A percentile compares a stretch with the other conserved stretches of the same genome.
phyloP scores from a whole-genome alignment of 2,888 invertebrate genomes.

The Stictocephala bisonia region DNA sequence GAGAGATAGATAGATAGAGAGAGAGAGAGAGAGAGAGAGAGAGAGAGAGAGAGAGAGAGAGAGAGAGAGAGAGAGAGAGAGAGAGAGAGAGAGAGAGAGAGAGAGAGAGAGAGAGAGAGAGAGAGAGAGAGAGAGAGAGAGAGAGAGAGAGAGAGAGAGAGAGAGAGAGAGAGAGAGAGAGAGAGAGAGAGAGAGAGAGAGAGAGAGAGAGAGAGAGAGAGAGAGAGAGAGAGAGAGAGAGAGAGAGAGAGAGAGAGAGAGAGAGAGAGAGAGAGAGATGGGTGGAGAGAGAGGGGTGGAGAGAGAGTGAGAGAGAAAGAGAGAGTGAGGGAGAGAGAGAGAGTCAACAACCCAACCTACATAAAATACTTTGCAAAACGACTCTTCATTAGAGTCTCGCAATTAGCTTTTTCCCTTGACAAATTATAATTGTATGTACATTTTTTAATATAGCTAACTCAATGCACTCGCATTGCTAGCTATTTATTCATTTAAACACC shows the following conservation, averaged over 20 bases:
- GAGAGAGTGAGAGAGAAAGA: too few relatives aligned
- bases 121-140: slow-evolving; percentile 20
- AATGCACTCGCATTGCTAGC: too few relatives aligned
- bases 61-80: slow-evolving; percentile 24
- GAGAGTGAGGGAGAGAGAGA: not conserved
- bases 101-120: slow-evolving; percentile 15
- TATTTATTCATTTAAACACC: too few relatives aligned
- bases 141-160: not conserved
- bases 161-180: not conserved
- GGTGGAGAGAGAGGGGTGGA: too few relatives aligned
- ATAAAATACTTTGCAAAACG: too few relatives aligned
- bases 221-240: not conserved
- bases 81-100: slow-evolving; percentile 40
- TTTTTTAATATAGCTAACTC: too few relatives aligned
- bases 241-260: not conserved
- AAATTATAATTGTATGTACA: too few relatives aligned
- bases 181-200: not conserved
- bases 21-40: slow-evolving; percentile 40
- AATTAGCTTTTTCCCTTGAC: too few relatives aligned
- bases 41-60: slow-evolving; percentile 38
- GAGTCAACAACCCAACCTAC: too few relatives aligned
- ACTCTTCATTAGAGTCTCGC: too few relatives aligned
- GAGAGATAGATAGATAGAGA: too few relatives aligned
- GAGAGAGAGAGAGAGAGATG: too few relatives aligned
- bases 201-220: not conserved